A percentile compares a stretch with the other conserved stretches of the same genome.
Evolutionary conservation across 2,113 vertebrate genomes (phyloP).

Genomic region (Chionodraco myersi): DNA sequence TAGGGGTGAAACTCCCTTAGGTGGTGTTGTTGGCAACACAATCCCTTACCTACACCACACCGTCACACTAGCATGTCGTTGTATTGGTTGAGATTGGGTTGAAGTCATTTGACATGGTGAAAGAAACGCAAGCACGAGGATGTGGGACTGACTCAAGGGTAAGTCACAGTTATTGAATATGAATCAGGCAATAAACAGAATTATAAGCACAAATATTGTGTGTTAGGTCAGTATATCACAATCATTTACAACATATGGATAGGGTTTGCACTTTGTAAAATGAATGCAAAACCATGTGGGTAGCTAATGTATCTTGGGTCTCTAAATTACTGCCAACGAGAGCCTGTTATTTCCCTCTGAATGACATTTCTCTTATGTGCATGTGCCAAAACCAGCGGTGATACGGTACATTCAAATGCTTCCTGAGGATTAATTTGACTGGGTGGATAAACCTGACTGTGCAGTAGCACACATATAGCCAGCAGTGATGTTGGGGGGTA

Average conservation of each 20-base stretch:
- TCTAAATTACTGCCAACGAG: conserved; percentile 44
- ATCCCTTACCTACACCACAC: too few relatives aligned
- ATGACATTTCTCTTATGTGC: conserved; percentile 54
- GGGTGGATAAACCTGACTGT: conserved; percentile 61
- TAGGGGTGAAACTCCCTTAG: too few relatives aligned
- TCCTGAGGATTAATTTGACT: conserved; percentile 66
- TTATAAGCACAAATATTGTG: not conserved
- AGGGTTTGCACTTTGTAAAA: conserved; percentile 17
- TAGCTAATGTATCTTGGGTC: conserved; percentile 39
- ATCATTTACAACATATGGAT: conserved; percentile 10
- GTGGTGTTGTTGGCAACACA: too few relatives aligned
- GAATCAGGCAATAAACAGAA: not conserved
- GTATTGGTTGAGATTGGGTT: not conserved
- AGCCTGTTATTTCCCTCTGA: conserved; percentile 40
- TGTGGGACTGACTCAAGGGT: too few relatives aligned
- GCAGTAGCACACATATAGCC: conserved; percentile 50
- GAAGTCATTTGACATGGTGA: not conserved
- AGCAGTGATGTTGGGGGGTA: conserved; percentile 51
- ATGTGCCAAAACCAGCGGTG: conserved; percentile 56
- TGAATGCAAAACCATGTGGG: conserved; percentile 31
- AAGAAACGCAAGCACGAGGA: not conserved
- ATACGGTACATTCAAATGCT: conserved; percentile 56
- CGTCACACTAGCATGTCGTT: not conserved
- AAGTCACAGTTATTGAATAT: not conserved
- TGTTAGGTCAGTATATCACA: not conserved